Percentiles rank a stretch among this genome's conserved stretches.
Conservation (phyloP, 2,888 invertebrate genomes). For the Clunio marinus region DNA sequence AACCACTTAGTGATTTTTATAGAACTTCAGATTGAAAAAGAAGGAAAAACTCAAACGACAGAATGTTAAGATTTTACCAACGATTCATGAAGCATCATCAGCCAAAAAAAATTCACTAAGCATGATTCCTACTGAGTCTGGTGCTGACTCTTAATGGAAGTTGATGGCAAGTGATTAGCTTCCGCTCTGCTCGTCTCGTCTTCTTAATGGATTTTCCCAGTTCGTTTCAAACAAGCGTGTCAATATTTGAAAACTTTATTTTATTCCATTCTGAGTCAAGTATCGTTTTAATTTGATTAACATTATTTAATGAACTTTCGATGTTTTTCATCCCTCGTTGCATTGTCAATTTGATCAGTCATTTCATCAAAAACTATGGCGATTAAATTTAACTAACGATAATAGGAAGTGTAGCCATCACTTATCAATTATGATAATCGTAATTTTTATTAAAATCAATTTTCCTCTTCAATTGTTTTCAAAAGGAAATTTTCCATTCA, state of each 20-base stretch:
- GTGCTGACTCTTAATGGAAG: not conserved
- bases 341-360: not conserved
- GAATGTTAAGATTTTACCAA: too few relatives aligned
- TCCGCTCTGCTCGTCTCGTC: not conserved
- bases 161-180: constrained; percentile 22
- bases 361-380: too few relatives aligned
- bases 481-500: too few relatives aligned
- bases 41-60: too few relatives aligned
- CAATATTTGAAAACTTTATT: constrained; percentile 18
- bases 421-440: too few relatives aligned
- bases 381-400: too few relatives aligned
- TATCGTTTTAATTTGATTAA: constrained; percentile 27
- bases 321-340: not conserved
- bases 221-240: not conserved
- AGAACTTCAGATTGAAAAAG: not conserved
- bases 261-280: too few relatives aligned
- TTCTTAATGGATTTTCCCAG: constrained; percentile 30
- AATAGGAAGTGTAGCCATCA: too few relatives aligned
- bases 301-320: constrained; percentile 33
- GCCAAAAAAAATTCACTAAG: too few relatives aligned
- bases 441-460: too few relatives aligned
- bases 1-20: constrained; percentile 38
- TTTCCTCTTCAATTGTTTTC: too few relatives aligned
- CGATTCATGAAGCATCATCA: too few relatives aligned
- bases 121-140: not conserved